Conservation (phyloP, 2,113 vertebrate species). For the Eublepharis macularius region DNA sequence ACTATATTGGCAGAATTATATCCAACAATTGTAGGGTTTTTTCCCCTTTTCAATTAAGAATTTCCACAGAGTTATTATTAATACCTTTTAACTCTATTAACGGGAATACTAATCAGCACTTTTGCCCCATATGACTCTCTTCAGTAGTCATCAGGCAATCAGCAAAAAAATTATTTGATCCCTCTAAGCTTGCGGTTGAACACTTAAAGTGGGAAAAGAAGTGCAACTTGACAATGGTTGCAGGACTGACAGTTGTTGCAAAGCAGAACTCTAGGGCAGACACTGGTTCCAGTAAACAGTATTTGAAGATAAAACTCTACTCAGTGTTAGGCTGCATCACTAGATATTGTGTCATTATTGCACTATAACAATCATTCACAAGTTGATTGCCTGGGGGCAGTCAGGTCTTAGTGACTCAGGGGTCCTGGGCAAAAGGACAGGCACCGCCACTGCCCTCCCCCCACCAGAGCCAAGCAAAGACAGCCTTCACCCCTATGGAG, state of each 20-base stretch:
- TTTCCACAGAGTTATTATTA: background rate
- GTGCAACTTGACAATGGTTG: background rate
- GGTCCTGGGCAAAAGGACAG: too few species aligned
- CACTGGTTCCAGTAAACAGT: background rate
- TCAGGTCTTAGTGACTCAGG: too few species aligned
- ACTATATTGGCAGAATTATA: background rate
- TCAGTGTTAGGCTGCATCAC: background rate
- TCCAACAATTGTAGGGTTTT: background rate
- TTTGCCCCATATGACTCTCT: background rate
- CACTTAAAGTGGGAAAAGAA: background rate
- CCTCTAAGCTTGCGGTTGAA: background rate
- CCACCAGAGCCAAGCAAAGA: too few species aligned
- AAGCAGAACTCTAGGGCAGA: background rate
- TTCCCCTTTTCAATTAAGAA: background rate
- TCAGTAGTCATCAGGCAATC: background rate
- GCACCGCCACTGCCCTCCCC: too few species aligned
- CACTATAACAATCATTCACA: too few species aligned
- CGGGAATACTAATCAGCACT: background rate
- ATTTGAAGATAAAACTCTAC: background rate
- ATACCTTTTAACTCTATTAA: constrained; percentile 1
- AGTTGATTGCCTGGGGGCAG: too few species aligned
- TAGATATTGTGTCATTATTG: too few species aligned
- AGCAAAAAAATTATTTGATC: background rate
- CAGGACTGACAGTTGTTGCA: background rate
- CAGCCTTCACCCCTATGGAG: too few species aligned